Evolutionary conservation across 1,140 invertebrate species (phyloP), one percentile per base, ranked within the genome.

Genomic region (Zaprionus kolodkinae): DNA sequence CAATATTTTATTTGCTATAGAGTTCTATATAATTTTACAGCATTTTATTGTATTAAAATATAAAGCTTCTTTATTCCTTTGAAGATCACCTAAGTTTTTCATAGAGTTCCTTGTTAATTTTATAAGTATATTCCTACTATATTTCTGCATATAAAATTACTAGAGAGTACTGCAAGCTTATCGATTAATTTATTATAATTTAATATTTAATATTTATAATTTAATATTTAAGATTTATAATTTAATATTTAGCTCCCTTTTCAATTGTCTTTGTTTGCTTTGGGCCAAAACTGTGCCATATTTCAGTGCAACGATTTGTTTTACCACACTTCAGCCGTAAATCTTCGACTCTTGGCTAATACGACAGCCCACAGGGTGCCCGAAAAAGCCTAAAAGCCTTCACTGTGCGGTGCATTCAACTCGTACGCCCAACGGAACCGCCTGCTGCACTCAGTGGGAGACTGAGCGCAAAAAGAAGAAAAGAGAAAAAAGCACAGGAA

Each of bases 401-500:
- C 63, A 40, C 50, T 33, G 6, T 21, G 38, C 60, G 36, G 68
- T 72, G 67, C 72, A 75, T 75, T 75, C 72, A 75, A 75, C 67
- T 75, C 43, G 72, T 61, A 54, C 43, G 38, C 35, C 71, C 30
- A 65, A 11, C 25, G 55, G 55, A 35, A 57, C n/a, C 63, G 40
- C 40, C 54, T 55, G 70, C 40, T 54, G 40, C 38, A 66, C 77
- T 27, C 38, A 2, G 17, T 27, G 38, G 43, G 43, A 43, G 63
- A 25, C 66, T 57, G 40, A 48, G 70, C 36, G 36, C 10, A 21
- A 21, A 21, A 21, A 21, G 2, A 2, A 21, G 21, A 21, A 21
- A 21, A 11, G n/a, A 43, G 15, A 67, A 73, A 76, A 70, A 76
- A 56, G 65, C 48, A 70, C 77, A 80, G 84, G 84, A 87, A 87